Evolutionary conservation across 2,797 vertebrate genomes (phyloP).

Genomic region (Squalus acanthias): DNA sequence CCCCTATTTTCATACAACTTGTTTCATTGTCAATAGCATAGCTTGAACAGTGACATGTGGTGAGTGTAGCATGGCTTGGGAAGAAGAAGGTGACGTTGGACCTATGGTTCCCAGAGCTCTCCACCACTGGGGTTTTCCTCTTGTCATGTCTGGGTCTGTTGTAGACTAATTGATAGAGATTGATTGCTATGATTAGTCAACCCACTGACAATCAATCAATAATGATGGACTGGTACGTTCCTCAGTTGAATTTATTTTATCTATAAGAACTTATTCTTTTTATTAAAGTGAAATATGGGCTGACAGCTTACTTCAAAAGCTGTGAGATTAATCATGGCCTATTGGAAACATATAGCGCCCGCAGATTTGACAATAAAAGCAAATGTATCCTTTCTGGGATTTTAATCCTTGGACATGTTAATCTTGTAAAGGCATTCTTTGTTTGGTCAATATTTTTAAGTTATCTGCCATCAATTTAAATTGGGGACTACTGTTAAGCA

Average conservation of each 20-base stretch:
- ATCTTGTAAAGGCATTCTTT: neutral
- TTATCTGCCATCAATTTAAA: neutral
- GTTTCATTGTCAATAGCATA: too few relatives aligned
- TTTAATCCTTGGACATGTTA: neutral
- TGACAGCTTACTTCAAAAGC: neutral
- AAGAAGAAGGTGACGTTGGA: too few relatives aligned
- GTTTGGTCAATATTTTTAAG: neutral
- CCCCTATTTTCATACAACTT: too few relatives aligned
- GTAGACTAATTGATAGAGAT: neutral
- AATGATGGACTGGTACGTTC: neutral
- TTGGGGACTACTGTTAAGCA: neutral
- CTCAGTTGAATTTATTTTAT: neutral
- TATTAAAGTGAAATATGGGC: neutral
- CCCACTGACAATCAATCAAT: neutral
- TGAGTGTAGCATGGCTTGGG: too few relatives aligned
- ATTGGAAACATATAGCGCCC: neutral
- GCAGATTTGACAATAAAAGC: neutral
- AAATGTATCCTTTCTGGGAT: neutral
- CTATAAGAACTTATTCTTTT: neutral
- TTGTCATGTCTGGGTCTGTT: neutral
- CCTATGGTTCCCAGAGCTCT: neutral
- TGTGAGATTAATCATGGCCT: neutral
- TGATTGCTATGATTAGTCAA: neutral
- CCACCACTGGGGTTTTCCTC: too few relatives aligned
- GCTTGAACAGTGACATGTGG: too few relatives aligned